Base-by-base conservation (phyloP, 2,797 vertebrate genomes). In the Podarcis siculus region DNA sequence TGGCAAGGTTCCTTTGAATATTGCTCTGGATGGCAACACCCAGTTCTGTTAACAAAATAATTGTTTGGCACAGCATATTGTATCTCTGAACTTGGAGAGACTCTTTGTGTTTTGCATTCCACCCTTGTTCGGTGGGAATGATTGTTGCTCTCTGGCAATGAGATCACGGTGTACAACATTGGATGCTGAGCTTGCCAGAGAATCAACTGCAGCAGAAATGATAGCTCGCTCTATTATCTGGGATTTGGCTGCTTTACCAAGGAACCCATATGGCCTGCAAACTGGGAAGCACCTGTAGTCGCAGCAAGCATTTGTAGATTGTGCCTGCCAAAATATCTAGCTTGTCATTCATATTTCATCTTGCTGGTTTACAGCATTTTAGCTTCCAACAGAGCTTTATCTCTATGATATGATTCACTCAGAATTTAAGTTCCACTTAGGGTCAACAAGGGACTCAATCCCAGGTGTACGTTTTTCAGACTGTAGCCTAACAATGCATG, bases 241-340 rank as follows among this genome's bases (percentile, higher is more conserved):
- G 4, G 30, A 0, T 5, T 88, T 92, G 89, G 87, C 80, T 85
- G 69, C 49, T 76, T 23, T 30, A 82, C 79, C 90, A 93, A 61
- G 67, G 37, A 71, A 88, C 66, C 79, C 9, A 71, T 42, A 10
- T 80, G 55, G 8, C 61, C 0, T 87, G 0, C 27, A 78, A 49
- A n/a, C 27, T 35, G 72, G 49, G 27, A 21, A 86, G 7, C n/a
- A 72, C 2, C 67, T 17, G 2, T 21, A 72, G 64, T 45, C 75
- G 86, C 12, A 32, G 21, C 45, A 19, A 91, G 37, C 30, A 76
- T 86, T 55, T 73, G 19, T 76, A 39, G 32, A 90, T 69, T 35
- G 5, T 21, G 81, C 67, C 79, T 75, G 66, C 67, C 61, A 79
- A 91, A 83, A 25, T 2, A 1, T 32, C 8, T 27, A 23, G 32